Conservation (phyloP, 2,113 vertebrate genomes). For the Puffinus mauretanicus region DNA sequence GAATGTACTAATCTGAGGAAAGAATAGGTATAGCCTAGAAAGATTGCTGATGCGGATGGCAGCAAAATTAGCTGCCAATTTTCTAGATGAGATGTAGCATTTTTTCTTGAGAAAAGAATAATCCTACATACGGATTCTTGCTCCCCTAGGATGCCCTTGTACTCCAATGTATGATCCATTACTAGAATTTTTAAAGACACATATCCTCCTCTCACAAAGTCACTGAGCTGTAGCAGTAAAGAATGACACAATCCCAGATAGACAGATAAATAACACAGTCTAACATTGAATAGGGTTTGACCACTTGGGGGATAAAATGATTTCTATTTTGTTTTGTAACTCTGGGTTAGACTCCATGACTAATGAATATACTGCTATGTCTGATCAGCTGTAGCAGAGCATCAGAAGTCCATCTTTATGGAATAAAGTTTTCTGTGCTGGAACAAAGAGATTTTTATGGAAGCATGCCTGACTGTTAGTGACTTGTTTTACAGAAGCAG, state of each 20-base stretch:
- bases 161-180: not conserved
- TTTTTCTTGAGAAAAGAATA: not conserved
- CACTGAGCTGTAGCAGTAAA: slow-evolving; percentile 20
- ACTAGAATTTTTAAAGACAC: slow-evolving; percentile 1
- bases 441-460: slow-evolving; percentile 9
- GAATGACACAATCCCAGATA: not conserved
- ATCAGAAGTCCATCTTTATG: not conserved
- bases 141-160: not conserved
- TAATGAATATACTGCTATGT: not conserved
- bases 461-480: not conserved
- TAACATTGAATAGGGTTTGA: not conserved
- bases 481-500: not conserved
- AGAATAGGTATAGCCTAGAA: not conserved
- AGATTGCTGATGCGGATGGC: not conserved
- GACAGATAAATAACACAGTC: not conserved
- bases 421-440: slow-evolving; percentile 9
- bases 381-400: not conserved
- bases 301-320: not conserved
- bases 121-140: not conserved
- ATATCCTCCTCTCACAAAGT: slow-evolving; percentile 4
- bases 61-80: slow-evolving; percentile 35
- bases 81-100: not conserved
- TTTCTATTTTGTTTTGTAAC: slow-evolving; percentile 21
- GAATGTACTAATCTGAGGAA: not conserved
- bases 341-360: not conserved